A percentile compares a stretch with the other conserved stretches of the same genome.
Evolutionary conservation across 2,888 invertebrate species (phyloP).

Genomic region (Pseudococcus longispinus): DNA sequence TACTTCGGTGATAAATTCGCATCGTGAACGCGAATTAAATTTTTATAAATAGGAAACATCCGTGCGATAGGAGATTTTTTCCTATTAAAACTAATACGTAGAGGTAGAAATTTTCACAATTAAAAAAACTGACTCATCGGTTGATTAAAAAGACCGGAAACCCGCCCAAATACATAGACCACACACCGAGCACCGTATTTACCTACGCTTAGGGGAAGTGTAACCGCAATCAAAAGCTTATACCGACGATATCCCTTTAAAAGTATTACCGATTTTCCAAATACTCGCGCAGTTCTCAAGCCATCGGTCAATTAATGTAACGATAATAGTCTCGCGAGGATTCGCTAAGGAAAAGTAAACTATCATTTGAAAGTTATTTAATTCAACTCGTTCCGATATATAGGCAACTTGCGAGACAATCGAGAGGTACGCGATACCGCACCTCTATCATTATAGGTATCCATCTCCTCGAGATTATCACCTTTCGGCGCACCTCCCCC

Average conservation of each 20-base stretch:
- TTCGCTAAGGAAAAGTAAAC: neutral
- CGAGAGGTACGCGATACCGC: neutral
- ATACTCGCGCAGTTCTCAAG: neutral
- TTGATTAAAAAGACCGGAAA: slow-evolving; percentile 13
- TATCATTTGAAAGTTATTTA: neutral
- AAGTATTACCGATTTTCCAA: neutral
- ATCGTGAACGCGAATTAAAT: neutral
- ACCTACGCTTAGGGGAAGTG: neutral
- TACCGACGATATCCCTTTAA: neutral
- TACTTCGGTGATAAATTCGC: neutral
- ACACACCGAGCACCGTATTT: neutral
- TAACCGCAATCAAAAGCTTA: neutral
- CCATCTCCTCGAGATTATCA: neutral
- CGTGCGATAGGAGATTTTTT: neutral
- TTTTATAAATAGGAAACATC: neutral
- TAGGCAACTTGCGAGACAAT: neutral
- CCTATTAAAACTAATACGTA: neutral
- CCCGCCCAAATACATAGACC: neutral
- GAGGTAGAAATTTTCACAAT: neutral
- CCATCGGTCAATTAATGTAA: neutral
- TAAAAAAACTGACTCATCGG: neutral
- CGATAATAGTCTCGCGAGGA: neutral
- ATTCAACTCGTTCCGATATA: neutral
- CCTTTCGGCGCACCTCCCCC: neutral
- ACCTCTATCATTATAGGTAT: neutral